Evolutionary conservation across 2,888 invertebrate species (phyloP).

Genomic region (Kuschelorhynchus macadamiae): DNA sequence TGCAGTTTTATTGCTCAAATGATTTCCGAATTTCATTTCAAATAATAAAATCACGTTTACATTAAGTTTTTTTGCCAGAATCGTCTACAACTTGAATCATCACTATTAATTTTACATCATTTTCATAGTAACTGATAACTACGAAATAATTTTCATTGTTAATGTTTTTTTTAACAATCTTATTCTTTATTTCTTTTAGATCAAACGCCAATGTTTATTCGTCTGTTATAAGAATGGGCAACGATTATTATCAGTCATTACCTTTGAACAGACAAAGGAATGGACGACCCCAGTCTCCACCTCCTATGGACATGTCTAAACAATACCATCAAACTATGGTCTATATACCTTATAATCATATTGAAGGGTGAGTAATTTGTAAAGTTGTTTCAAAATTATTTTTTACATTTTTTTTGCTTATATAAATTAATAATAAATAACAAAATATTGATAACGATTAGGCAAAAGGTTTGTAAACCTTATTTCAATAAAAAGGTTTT

Average conservation of each 20-base stretch:
- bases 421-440: neutral
- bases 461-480: no score
- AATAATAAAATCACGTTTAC: no score
- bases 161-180: no score
- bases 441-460: no score
- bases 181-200: constrained; percentile 6
- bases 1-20: no score
- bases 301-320: constrained; percentile 73
- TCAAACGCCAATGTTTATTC: constrained; percentile 61
- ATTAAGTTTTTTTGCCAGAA: no score
- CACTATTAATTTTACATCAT: no score
- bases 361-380: constrained; percentile 61
- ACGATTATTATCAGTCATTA: constrained; percentile 62
- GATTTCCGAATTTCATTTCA: no score
- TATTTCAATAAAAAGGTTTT: no score
- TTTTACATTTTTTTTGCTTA: constrained; percentile 2
- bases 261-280: constrained; percentile 64
- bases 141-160: no score
- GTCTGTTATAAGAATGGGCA: constrained; percentile 59
- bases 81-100: no score
- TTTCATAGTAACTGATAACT: no score
- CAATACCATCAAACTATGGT: constrained; percentile 79
- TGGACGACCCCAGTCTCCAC: constrained; percentile 78
- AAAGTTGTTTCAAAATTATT: neutral
- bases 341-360: constrained; percentile 77